These are phyloP conservation scores for Platygyra sinensis DNA, from an alignment of 64 coral and sea anemone species.

Conservation along the genomic window DNA sequence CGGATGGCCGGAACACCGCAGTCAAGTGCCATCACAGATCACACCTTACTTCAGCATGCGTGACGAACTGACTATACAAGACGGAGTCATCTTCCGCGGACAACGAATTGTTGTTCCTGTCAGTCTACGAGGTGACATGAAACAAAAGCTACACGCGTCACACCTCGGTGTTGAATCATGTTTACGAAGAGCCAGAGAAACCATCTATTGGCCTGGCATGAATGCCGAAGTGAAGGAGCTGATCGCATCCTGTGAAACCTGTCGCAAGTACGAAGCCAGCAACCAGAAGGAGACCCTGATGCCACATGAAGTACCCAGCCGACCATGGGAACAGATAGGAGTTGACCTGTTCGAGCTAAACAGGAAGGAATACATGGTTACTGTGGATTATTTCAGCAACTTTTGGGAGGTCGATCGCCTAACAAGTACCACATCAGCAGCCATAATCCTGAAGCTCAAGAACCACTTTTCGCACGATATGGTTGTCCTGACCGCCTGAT, in stretches of 20 bases:
- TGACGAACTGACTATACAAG: no score
- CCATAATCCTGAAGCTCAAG: neutral
- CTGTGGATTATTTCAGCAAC: conserved; percentile 28
- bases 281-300: conserved; percentile 23
- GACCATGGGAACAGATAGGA: conserved; percentile 40
- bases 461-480: conserved; percentile 19
- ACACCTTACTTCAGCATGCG: no score
- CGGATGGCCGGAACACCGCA: no score
- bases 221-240: conserved; percentile 9
- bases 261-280: neutral
- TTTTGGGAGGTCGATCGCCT: conserved; percentile 45
- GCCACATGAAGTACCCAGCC: conserved; percentile 2
- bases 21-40: no score
- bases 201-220: conserved; percentile 28
- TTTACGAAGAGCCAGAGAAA: neutral
- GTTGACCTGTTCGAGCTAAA: conserved; percentile 6
- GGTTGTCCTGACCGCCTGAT: neutral
- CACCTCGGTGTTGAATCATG: neutral
- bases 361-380: conserved; percentile 1
- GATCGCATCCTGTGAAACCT: neutral
- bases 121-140: no score
- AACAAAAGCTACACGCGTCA: no score
- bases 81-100: no score
- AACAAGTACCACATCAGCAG: neutral
- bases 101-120: no score